phyloP scores from a whole-genome alignment of 2,888 invertebrate species.

The Cerastis rubricosa region DNA sequence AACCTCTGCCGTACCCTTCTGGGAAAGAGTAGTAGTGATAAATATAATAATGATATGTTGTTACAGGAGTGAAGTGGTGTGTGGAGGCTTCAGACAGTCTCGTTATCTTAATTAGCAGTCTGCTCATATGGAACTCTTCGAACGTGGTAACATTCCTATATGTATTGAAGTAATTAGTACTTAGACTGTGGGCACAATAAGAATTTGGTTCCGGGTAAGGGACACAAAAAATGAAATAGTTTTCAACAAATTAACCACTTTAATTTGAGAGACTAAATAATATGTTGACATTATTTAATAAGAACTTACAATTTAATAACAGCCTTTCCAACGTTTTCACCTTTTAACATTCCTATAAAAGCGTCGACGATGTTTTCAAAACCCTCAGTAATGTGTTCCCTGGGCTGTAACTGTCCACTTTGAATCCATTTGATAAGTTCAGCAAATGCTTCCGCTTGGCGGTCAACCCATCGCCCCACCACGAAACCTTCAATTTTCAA shows the following conservation, averaged over 20 bases:
- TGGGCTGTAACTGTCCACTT: constrained; percentile 92
- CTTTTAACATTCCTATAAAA: constrained; percentile 91
- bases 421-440: constrained; percentile 91
- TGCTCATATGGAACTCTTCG: constrained; percentile 82
- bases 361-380: constrained; percentile 93
- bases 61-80: constrained; percentile 85
- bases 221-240: constrained; percentile 49
- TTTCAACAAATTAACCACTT: constrained; percentile 21
- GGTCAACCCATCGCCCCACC: constrained; percentile 87
- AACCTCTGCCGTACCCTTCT: not conserved
- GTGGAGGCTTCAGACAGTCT: constrained; percentile 84
- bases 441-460: constrained; percentile 91
- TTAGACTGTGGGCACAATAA: too few species aligned
- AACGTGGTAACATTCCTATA: constrained; percentile 75
- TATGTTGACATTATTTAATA: constrained; percentile 12
- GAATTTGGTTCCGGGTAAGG: not conserved
- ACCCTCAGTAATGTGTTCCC: constrained; percentile 92
- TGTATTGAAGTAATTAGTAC: not conserved
- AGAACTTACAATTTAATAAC: constrained; percentile 89
- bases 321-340: constrained; percentile 93
- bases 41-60: constrained; percentile 10
- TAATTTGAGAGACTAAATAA: constrained; percentile 28
- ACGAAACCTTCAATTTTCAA: constrained; percentile 92
- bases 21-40: too few species aligned
- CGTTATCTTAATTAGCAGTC: constrained; percentile 80